These are phyloP conservation scores for Falcunculus frontatus DNA, from an alignment of 2,113 vertebrate genomes.

Conservation along the genomic window DNA sequence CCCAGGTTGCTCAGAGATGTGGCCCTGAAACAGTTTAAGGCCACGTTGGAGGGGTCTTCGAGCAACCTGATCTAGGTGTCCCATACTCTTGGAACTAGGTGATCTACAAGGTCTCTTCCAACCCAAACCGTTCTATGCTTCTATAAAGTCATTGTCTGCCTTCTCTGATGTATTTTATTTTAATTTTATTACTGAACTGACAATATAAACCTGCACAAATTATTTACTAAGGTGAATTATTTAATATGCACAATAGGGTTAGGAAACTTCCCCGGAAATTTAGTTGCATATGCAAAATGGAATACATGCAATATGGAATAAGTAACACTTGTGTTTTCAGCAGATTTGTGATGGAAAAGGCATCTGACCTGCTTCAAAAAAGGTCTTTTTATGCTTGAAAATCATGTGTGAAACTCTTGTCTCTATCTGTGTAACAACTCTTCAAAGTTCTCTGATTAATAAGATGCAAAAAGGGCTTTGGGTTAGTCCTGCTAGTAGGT, in stretches of 20 bases:
- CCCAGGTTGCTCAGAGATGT: neutral
- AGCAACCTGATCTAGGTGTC: neutral
- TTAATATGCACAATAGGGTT: neutral
- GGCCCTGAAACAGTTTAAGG: neutral
- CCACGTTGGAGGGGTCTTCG: fast-evolving
- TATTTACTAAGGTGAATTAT: neutral
- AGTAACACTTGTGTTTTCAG: neutral
- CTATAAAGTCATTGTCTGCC: neutral
- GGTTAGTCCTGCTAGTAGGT: constrained; percentile 37
- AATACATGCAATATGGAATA: neutral
- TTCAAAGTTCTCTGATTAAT: constrained; percentile 16
- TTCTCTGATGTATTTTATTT: neutral
- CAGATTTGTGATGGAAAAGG: neutral
- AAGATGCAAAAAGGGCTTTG: constrained; percentile 21
- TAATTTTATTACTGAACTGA: neutral
- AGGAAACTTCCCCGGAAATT: neutral
- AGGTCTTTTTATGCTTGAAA: neutral
- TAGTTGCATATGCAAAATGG: neutral
- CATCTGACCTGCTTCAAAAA: constrained; percentile 1
- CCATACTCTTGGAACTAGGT: neutral
- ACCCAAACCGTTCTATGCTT: neutral
- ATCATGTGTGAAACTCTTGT: neutral
- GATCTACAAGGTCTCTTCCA: neutral
- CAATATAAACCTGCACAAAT: neutral
- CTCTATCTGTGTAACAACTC: neutral